phyloP scores from a whole-genome alignment of 1,140 invertebrate species.

The Brachionus koreanus region DNA sequence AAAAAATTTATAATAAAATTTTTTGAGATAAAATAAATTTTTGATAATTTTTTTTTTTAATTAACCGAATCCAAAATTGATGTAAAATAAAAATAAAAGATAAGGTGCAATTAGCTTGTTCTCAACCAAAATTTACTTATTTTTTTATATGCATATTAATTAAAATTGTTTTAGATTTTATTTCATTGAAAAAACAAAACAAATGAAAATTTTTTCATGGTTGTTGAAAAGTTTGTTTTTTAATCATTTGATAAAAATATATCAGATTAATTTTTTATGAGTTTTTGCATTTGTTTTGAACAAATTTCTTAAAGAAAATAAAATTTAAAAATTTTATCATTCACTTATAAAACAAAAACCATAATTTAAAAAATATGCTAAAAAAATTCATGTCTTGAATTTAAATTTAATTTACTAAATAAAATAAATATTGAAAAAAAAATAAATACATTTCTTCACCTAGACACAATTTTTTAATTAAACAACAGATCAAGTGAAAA shows the following conservation, averaged over 20 bases:
- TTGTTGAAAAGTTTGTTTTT: neutral
- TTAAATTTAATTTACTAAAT: neutral
- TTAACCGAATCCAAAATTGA: too few species aligned
- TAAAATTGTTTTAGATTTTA: neutral
- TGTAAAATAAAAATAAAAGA: neutral
- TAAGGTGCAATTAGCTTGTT: neutral
- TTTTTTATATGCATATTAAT: neutral
- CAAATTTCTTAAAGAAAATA: neutral
- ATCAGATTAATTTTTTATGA: neutral
- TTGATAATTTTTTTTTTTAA: too few species aligned
- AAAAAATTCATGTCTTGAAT: neutral
- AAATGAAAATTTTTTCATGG: neutral
- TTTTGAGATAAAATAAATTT: too few species aligned
- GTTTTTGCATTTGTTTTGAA: neutral
- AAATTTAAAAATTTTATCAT: neutral
- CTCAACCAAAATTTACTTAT: neutral
- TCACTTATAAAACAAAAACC: neutral
- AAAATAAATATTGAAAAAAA: neutral
- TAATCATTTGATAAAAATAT: neutral
- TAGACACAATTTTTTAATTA: neutral
- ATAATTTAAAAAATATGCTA: neutral
- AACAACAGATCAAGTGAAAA: neutral
- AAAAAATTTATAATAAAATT: too few species aligned
- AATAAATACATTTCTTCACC: neutral
- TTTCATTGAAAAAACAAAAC: neutral